phyloP scores from a whole-genome alignment of 2,797 vertebrate species.

The Galago senegalensis region DNA sequence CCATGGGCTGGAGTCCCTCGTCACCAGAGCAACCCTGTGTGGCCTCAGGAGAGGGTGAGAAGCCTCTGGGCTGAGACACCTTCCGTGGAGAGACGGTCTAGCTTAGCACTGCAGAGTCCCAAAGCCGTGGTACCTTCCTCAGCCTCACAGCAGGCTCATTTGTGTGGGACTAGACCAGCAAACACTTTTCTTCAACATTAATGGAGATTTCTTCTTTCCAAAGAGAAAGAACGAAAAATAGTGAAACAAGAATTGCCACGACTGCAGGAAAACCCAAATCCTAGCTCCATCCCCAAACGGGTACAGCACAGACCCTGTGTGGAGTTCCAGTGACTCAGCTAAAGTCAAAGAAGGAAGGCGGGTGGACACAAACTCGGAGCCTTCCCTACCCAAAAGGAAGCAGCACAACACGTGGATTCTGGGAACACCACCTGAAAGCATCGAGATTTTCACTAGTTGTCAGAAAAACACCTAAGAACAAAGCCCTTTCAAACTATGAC shows the following conservation, averaged over 20 bases:
- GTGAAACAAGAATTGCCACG: constrained; percentile 1
- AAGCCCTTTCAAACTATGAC: constrained; percentile 49
- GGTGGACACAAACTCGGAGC: background rate
- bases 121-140: background rate
- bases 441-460: background rate
- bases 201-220: background rate
- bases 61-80: background rate
- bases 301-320: background rate
- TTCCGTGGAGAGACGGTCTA: background rate
- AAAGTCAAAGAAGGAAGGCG: constrained; percentile 21
- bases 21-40: background rate
- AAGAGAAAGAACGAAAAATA: background rate
- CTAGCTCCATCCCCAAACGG: background rate
- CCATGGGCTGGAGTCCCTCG: background rate
- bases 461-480: background rate
- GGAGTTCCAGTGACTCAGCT: background rate
- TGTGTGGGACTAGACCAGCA: background rate
- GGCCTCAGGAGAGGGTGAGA: background rate
- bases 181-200: background rate
- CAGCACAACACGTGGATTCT: background rate
- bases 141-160: background rate
- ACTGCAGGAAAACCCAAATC: background rate
- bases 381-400: background rate
- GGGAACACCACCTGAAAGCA: background rate
- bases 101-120: background rate